Base-by-base conservation (phyloP, 2,113 vertebrate species). In the Eleginops maclovinus region DNA sequence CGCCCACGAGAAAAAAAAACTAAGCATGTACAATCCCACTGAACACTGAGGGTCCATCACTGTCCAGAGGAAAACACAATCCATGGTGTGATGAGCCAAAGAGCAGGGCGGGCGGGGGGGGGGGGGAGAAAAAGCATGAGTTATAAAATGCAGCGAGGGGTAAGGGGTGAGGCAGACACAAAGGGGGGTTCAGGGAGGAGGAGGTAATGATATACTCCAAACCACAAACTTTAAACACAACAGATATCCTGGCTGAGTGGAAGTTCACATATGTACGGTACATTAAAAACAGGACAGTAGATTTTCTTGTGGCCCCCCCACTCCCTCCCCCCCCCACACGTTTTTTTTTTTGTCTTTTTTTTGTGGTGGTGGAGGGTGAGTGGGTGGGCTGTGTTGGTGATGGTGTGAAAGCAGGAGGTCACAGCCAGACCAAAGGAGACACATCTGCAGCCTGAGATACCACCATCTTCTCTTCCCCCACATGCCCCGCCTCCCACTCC, bases 391-490 rank as follows among this genome's bases (percentile, higher is more conserved):
- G 90, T 90, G 91, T 87, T 65, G 80, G 81, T 86, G 87, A 89
- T 92, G 89, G 82, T 89, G 87, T 90, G 88, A 87, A 92, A 89
- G 90, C 88, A 84, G 89, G 83, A 85, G 85, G 87, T 94, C 94
- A 94, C 93, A 94, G 91, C 94, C 95, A 95, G 93, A 94, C 90
- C 91, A 91, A 93, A 93, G 92, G 93, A 93, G 86, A 94, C 93
- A 94, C 92, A 90, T 94, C 94, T 95, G 94, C 94, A 95, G 94
- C 94, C 95, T 95, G 94, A 95, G 90, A 93, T 93, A 89, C 92
- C 93, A 93, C 92, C 91, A 90, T 85, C 89, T 77, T 71, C 81
- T 43, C 53, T 24, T 14, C n/a, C 0, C 16, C 55, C 54, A 1
- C 12, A 8, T 28, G 31, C 44, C 51, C 16, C 47, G 13, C 61